Evolutionary conservation across 2,797 vertebrate species (phyloP).

Genomic region (Tokudaia tokunoshimensis): DNA sequence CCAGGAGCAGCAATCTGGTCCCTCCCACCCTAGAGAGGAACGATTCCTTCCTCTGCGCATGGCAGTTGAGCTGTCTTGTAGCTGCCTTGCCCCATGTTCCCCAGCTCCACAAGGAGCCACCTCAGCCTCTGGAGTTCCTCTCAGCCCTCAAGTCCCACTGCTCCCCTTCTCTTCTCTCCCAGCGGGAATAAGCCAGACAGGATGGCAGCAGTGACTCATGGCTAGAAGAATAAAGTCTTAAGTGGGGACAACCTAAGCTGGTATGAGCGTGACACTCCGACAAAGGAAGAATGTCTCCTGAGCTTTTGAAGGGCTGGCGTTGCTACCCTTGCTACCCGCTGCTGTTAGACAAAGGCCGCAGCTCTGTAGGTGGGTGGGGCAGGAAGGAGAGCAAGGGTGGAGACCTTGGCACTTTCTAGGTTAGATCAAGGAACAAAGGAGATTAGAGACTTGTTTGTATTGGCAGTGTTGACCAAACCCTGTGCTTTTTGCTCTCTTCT

Average conservation of each 20-base stretch:
- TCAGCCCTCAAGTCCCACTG: background rate
- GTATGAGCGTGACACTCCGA: background rate
- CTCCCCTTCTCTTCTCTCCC: background rate
- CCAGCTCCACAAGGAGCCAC: background rate
- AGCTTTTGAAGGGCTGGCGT: background rate
- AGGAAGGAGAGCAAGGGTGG: background rate
- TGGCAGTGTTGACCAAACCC: background rate
- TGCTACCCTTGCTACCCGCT: background rate
- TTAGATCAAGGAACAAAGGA: background rate
- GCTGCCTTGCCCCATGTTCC: background rate
- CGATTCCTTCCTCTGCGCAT: background rate
- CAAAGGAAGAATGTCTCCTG: conserved; percentile 11
- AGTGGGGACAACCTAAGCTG: background rate
- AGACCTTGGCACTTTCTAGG: background rate
- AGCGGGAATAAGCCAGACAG: conserved; percentile 25
- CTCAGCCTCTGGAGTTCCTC: rapidly evolving
- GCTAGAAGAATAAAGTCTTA: conserved; percentile 41
- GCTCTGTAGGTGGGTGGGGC: background rate
- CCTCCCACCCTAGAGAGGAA: background rate
- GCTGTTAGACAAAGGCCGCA: background rate
- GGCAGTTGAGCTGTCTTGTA: background rate
- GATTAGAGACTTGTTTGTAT: background rate
- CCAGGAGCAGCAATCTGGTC: background rate
- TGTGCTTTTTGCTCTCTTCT: background rate
- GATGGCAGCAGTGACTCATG: conserved; percentile 54